A percentile compares a stretch with the other conserved stretches of the same genome.
Evolutionary conservation across 1,140 invertebrate genomes (phyloP).

Genomic region (Zaprionus inermis): DNA sequence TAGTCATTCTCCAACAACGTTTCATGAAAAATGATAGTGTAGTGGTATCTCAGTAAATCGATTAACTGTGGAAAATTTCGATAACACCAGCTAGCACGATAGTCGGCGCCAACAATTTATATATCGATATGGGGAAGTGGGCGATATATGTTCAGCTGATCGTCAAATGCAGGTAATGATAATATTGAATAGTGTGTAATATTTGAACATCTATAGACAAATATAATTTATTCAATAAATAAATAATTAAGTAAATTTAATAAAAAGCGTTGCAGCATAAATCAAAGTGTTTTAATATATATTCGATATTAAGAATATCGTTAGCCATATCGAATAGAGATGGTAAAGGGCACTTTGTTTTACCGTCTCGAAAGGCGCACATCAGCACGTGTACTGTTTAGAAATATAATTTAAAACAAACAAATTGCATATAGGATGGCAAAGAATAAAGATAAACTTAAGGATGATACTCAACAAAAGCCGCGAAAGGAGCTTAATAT

Average conservation of each 20-base stretch:
- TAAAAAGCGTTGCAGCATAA: not conserved
- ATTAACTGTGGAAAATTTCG: constrained; percentile 21
- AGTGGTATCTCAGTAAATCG: constrained; percentile 25
- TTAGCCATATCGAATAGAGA: not conserved
- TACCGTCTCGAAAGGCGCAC: constrained; percentile 12
- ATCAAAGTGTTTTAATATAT: not conserved
- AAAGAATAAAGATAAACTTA: constrained; percentile 30
- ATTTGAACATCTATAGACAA: not conserved
- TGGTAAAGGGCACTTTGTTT: not conserved
- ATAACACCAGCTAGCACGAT: not conserved
- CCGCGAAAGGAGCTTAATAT: no score
- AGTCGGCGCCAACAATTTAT: not conserved
- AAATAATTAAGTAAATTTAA: not conserved
- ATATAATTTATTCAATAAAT: not conserved
- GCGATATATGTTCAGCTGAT: not conserved
- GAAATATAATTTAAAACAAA: constrained; percentile 14
- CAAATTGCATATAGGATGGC: not conserved
- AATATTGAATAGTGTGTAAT: not conserved
- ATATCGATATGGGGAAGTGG: not conserved
- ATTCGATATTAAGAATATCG: constrained; percentile 13
- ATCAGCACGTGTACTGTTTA: constrained; percentile 49
- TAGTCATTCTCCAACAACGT: constrained; percentile 75
- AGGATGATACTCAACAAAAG: no score
- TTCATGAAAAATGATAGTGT: constrained; percentile 58
- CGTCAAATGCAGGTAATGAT: not conserved